Evolutionary conservation across 2,888 invertebrate species (phyloP).

Genomic region (Sycophila texana): DNA sequence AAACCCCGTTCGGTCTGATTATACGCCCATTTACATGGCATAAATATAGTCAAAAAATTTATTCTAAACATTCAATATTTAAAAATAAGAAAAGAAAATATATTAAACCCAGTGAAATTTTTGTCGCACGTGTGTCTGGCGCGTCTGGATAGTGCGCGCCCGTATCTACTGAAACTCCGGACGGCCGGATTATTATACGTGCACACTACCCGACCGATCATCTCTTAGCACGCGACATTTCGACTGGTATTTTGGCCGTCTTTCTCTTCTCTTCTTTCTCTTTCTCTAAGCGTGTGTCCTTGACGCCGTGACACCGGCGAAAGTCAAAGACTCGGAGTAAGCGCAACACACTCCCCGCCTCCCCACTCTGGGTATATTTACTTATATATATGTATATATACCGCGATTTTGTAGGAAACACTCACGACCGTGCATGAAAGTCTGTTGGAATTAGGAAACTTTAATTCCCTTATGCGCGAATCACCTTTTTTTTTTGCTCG

Average conservation of each 20-base stretch:
- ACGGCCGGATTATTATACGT: background rate
- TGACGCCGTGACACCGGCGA: background rate
- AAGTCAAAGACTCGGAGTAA: constrained; percentile 12
- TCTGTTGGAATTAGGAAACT: constrained; percentile 30
- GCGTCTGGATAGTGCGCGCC: background rate
- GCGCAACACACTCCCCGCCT: too few species aligned
- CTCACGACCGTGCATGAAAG: constrained; percentile 1
- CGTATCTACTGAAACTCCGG: constrained; percentile 13
- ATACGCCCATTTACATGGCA: too few species aligned
- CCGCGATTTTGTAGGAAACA: too few species aligned
- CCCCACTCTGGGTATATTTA: too few species aligned
- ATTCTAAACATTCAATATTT: too few species aligned
- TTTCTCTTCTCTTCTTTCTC: background rate
- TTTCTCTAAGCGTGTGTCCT: constrained; percentile 14
- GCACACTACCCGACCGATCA: background rate
- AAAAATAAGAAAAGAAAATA: too few species aligned
- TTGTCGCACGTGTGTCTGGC: background rate
- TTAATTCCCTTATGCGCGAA: background rate
- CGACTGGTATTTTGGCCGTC: background rate
- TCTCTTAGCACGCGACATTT: constrained; percentile 26
- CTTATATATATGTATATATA: too few species aligned
- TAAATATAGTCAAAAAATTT: too few species aligned
- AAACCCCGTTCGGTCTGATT: too few species aligned
- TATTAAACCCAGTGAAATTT: background rate
- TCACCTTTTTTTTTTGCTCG: background rate